Evolutionary conservation across 2,113 vertebrate species (phyloP).

Genomic region (Peromyscus leucopus): DNA sequence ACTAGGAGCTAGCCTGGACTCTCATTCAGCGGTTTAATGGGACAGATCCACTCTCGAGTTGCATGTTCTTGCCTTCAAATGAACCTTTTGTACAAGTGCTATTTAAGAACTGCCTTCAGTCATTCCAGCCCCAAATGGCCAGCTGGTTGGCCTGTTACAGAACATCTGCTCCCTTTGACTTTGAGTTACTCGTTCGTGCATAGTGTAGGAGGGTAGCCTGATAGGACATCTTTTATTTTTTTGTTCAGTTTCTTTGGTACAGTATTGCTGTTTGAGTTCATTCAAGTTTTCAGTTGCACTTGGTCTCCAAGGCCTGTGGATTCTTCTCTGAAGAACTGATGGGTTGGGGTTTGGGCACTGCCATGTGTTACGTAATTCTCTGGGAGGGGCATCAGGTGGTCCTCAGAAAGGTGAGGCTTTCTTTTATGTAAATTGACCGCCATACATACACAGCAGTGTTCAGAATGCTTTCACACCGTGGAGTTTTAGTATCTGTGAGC

Average conservation of each 20-base stretch:
- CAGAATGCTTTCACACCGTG: background rate
- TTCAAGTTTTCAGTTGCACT: background rate
- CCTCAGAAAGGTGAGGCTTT: background rate
- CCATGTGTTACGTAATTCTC: background rate
- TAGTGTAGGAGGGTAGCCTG: background rate
- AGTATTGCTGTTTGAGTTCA: background rate
- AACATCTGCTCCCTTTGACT: background rate
- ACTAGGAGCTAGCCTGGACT: background rate
- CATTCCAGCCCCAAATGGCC: background rate
- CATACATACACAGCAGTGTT: background rate
- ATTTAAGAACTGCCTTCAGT: constrained; percentile 6
- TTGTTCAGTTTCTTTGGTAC: background rate
- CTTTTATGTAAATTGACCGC: background rate
- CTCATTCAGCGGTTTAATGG: background rate
- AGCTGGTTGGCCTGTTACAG: background rate
- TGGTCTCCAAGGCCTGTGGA: background rate
- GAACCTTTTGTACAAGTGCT: background rate
- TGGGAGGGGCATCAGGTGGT: background rate
- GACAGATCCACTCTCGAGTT: background rate
- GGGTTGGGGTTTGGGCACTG: background rate
- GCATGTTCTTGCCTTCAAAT: background rate
- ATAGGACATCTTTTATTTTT: background rate
- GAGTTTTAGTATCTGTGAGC: background rate
- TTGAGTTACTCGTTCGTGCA: background rate
- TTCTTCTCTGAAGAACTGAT: background rate